These are phyloP conservation scores for Arctopsyche grandis DNA, from an alignment of 1,140 invertebrate genomes.

Conservation along the genomic window DNA sequence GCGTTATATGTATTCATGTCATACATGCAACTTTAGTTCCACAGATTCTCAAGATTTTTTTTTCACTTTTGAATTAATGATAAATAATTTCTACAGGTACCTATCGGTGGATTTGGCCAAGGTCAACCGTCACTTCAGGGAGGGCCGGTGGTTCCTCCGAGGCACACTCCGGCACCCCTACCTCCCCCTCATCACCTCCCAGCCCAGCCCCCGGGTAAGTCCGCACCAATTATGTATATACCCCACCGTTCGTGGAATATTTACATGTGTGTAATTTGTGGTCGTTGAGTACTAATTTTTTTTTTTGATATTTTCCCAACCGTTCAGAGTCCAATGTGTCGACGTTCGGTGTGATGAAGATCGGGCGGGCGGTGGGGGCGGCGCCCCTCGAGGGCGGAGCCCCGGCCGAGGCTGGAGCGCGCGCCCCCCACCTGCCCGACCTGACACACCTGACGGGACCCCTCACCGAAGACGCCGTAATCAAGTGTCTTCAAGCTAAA, in stretches of 20 bases:
- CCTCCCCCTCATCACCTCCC: slow-evolving; percentile 46
- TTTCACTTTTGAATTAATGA: background rate
- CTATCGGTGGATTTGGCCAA: slow-evolving; percentile 49
- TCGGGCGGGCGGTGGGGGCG: slow-evolving; percentile 48
- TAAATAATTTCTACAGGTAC: too few relatives aligned
- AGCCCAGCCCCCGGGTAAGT: slow-evolving; percentile 41
- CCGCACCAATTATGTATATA: background rate
- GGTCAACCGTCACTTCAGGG: slow-evolving; percentile 42
- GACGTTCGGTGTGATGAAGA: slow-evolving; percentile 35
- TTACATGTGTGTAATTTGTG: too few relatives aligned
- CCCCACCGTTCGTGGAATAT: too few relatives aligned
- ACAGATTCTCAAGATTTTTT: background rate
- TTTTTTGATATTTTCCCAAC: too few relatives aligned
- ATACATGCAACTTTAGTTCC: too few relatives aligned
- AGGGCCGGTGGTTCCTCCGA: slow-evolving; percentile 45
- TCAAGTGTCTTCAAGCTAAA: slow-evolving; percentile 88
- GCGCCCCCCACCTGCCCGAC: slow-evolving; percentile 70
- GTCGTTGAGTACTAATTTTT: too few relatives aligned
- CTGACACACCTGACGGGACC: slow-evolving; percentile 91
- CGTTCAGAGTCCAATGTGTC: slow-evolving; percentile 32
- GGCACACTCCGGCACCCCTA: slow-evolving; percentile 49
- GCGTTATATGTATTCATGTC: too few relatives aligned
- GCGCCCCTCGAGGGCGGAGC: slow-evolving; percentile 57
- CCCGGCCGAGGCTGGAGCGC: slow-evolving; percentile 62
- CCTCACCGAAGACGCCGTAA: slow-evolving; percentile 92